These are phyloP conservation scores for Nomia melanderi DNA, from an alignment of 1,140 invertebrate species.

Conservation along the genomic window DNA sequence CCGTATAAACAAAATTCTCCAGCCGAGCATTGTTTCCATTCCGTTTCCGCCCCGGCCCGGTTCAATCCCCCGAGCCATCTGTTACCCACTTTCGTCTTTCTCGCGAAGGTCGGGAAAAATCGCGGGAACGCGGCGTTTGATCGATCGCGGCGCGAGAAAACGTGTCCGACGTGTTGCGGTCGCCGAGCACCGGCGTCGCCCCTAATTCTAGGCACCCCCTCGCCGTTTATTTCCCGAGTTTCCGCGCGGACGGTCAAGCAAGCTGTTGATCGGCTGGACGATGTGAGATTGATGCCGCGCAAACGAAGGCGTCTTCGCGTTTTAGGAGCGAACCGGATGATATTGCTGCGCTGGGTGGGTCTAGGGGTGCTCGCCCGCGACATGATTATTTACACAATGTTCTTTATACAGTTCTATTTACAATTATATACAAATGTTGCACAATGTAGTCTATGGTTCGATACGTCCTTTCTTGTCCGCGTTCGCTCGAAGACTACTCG, in stretches of 20 bases:
- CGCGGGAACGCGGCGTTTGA: conserved; percentile 32
- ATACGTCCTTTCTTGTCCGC: no score
- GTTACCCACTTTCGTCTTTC: conserved; percentile 13
- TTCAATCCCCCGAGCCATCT: not conserved
- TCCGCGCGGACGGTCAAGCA: not conserved
- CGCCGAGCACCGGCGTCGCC: no score
- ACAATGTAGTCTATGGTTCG: no score
- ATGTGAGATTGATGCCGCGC: no score
- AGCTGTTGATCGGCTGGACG: conserved; percentile 10
- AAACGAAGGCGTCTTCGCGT: no score
- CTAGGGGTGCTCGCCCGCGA: no score
- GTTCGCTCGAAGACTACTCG: no score
- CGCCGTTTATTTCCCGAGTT: not conserved
- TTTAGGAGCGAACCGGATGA: no score
- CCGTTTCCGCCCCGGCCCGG: not conserved
- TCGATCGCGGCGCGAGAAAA: conserved; percentile 23
- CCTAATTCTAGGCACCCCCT: not conserved
- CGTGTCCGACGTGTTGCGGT: not conserved
- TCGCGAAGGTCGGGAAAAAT: not conserved
- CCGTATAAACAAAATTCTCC: conserved; percentile 37
- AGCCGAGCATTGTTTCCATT: not conserved
- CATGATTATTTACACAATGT: no score
- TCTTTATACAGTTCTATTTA: no score
- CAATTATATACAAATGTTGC: no score
- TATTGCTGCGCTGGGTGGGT: no score